Evolutionary conservation across 2,888 invertebrate species (phyloP).

Genomic region (Itoplectis maculator): DNA sequence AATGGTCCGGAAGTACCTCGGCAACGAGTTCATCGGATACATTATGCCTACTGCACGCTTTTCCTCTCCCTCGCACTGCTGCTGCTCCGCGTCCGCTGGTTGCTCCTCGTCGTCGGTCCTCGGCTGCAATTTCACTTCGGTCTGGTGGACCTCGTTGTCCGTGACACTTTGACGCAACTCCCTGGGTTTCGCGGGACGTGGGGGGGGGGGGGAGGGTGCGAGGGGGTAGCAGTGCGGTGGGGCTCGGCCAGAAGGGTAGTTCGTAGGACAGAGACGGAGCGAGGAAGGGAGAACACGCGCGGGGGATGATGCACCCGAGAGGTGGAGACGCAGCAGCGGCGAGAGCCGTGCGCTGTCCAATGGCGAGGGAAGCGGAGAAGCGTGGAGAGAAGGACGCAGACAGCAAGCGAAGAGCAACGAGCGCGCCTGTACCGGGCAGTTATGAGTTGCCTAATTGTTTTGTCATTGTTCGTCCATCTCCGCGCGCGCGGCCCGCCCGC

Average conservation of each 20-base stretch:
- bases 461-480: conserved; percentile 81
- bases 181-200: conserved; percentile 29
- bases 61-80: conserved; percentile 14
- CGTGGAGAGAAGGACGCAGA: conserved; percentile 53
- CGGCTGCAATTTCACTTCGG: conserved; percentile 81
- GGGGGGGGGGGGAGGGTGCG: too few species aligned
- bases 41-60: conserved; percentile 77
- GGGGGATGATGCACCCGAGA: conserved; percentile 35
- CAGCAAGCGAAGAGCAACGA: conserved; percentile 74
- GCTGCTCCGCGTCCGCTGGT: conserved; percentile 38
- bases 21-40: conserved; percentile 72
- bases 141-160: conserved; percentile 83
- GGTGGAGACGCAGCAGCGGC: conserved; percentile 38
- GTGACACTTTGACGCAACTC: conserved; percentile 84
- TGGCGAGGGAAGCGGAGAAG: conserved; percentile 24
- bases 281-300: conserved; percentile 54
- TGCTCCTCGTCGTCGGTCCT: conserved; percentile 62
- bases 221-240: conserved; percentile 45
- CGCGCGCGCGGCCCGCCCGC: conserved; percentile 60
- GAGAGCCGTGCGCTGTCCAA: conserved; percentile 47
- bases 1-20: conserved; percentile 60
- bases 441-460: conserved; percentile 84
- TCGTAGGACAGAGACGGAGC: conserved; percentile 4
- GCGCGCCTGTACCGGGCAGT: conserved; percentile 81
- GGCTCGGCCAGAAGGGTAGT: conserved; percentile 31